Conservation (phyloP, 2,113 vertebrate species). For the Mus musculus region GRCm39 chr1:120286001-120286500, state of each 20-base stretch:
- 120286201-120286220: neutral
- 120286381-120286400: no score
- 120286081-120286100: neutral
- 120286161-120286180: neutral
- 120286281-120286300: neutral
- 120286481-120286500: neutral
- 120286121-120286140: neutral
- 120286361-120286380: no score
- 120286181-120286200: neutral
- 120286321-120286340: neutral
- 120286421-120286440: neutral
- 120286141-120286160: neutral
- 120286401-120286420: no score
- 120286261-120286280: fast-evolving
- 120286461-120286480: neutral
- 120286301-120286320: no score
- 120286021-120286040: neutral
- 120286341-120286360: neutral
- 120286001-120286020: slow-evolving; percentile 50
- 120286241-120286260: neutral
- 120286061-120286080: neutral
- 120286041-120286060: neutral
- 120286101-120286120: neutral
- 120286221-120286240: neutral
- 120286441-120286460: neutral